Evolutionary conservation across 2,113 vertebrate species (phyloP), one percentile per base, ranked within the genome.

Genomic region (Sander lucioperca): DNA sequence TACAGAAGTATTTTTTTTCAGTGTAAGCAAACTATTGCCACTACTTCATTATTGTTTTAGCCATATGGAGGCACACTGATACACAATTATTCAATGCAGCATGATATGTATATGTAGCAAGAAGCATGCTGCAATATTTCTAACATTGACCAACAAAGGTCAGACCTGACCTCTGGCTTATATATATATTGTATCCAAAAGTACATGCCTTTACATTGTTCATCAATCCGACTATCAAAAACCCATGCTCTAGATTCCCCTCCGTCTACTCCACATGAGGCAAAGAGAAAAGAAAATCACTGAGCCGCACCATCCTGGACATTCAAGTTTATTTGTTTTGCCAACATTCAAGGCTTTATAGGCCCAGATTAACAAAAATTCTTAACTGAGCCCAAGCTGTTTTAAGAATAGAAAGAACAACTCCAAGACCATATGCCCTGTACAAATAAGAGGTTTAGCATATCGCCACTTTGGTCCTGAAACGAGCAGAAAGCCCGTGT

Each of bases 361-460:
- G 18, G 21, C 6, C n/a, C 45, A n/a, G 58, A 75, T 65, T 47
- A 63, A 36, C 3, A 43, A 12, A 14, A 50, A 3, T 30, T 64
- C 19, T 43, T 0, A 58, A 43, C 11, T 23, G n/a, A n/a, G 57
- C 12, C 5, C 48, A 36, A 62, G 23, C 45, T 57, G 39, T 70
- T 3, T 70, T 30, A 47, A 61, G 11, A 74, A 43, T 18, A 45
- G 15, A 75, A 36, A 18, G 43, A 74, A 33, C 47, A n/a, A n/a
- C n/a, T n/a, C n/a, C n/a, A n/a, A n/a, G n/a, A n/a, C n/a, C n/a
- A 43, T 18, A 43, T 51, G 9, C 12, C 36, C 65, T 59, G 11
- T 65, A 45, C 30, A 65, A 75, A 84, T 39, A 85, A 75, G 65
- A 4, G 36, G 13, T 62, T 80, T 13, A 65, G 53, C 18, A 58